Evolutionary conservation across 2,888 invertebrate species (phyloP).

Genomic region (Ophion ellenae): DNA sequence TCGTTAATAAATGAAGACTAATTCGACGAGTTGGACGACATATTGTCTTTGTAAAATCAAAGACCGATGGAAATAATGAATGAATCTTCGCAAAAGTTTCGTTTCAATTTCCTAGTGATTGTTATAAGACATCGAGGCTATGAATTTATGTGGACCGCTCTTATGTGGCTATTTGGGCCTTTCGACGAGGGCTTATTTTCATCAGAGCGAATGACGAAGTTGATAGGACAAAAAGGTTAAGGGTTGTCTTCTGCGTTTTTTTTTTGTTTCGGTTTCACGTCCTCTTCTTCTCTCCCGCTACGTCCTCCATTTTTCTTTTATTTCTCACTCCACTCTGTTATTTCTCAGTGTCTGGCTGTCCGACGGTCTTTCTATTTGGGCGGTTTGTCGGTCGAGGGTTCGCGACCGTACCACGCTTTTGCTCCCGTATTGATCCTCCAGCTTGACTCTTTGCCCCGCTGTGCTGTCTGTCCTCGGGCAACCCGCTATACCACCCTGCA

Average conservation of each 20-base stretch:
- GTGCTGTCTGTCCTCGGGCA: slow-evolving; percentile 42
- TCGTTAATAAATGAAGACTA: background rate
- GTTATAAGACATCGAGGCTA: background rate
- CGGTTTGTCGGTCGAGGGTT: slow-evolving; percentile 74
- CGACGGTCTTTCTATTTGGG: slow-evolving; percentile 56
- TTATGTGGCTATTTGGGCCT: background rate
- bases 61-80: background rate
- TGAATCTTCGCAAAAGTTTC: background rate
- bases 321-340: slow-evolving; percentile 18
- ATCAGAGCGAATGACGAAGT: background rate
- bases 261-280: background rate
- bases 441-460: slow-evolving; percentile 65
- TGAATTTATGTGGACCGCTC: background rate
- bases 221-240: slow-evolving; percentile 2
- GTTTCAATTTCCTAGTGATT: background rate
- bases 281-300: background rate
- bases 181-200: background rate
- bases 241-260: slow-evolving; percentile 26
- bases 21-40: background rate
- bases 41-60: background rate
- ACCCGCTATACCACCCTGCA: slow-evolving; percentile 34
- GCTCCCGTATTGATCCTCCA: slow-evolving; percentile 70
- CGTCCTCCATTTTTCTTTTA: background rate
- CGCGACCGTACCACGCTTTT: slow-evolving; percentile 77
- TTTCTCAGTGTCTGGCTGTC: slow-evolving; percentile 46